Conservation (phyloP, 2,113 vertebrate species). For the Scytalopus superciliaris region DNA sequence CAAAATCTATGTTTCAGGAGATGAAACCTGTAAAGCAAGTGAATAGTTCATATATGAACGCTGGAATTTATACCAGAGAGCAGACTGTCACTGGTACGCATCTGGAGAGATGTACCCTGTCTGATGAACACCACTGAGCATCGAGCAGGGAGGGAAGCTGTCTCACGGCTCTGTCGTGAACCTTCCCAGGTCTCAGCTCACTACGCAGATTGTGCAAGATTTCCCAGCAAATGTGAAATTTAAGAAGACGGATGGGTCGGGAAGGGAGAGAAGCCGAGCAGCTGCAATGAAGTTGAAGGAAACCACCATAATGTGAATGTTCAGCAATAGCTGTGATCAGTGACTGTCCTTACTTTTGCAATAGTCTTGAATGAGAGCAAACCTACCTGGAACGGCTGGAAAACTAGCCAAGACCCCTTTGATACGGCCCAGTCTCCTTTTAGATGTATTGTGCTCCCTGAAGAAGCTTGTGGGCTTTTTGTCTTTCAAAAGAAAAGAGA, state of each 20-base stretch:
- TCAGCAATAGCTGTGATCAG: neutral
- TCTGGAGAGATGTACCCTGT: neutral
- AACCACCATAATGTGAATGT: neutral
- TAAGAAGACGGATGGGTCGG: neutral
- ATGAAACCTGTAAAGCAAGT: neutral
- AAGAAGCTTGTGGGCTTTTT: neutral
- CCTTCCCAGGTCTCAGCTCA: neutral
- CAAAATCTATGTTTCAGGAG: neutral
- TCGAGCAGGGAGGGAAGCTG: neutral
- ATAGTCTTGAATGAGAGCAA: neutral
- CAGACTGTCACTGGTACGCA: neutral
- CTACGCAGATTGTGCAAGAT: neutral
- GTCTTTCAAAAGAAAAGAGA: slow-evolving; percentile 11
- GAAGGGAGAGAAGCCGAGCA: neutral
- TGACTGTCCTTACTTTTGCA: neutral
- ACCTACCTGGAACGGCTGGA: neutral
- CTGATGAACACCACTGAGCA: neutral
- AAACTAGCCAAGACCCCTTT: neutral
- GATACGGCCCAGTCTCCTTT: neutral
- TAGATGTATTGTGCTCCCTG: neutral
- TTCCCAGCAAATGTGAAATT: neutral
- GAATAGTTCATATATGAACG: neutral
- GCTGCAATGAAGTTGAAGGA: neutral
- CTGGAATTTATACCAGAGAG: neutral
- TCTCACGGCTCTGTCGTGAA: neutral